Conservation (phyloP, 1,140 invertebrate genomes). For the Globodera rostochiensis region DNA sequence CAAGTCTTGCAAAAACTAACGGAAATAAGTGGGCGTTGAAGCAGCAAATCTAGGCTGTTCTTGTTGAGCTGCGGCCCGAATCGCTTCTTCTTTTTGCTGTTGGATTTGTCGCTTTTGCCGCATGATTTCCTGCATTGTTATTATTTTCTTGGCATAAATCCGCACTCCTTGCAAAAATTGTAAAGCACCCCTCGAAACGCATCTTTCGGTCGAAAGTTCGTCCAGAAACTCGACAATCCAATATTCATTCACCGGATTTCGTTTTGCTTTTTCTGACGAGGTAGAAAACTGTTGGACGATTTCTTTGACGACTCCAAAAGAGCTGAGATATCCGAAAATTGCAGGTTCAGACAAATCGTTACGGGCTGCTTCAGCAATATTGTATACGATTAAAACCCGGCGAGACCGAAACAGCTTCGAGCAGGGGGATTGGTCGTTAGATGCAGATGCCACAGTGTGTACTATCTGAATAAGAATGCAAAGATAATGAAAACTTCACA, state of each 20-base stretch:
- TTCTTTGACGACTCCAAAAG: constrained; percentile 31
- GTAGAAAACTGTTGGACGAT: constrained; percentile 25
- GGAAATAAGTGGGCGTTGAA: background rate
- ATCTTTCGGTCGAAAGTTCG: constrained; percentile 15
- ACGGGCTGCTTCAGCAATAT: constrained; percentile 4
- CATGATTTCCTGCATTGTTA: constrained; percentile 23
- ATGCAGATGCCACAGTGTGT: background rate
- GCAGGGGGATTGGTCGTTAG: background rate
- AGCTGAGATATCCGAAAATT: constrained; percentile 28
- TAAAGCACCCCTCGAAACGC: constrained; percentile 13
- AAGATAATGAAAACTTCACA: background rate
- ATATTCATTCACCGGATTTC: constrained; percentile 25
- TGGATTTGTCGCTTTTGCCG: constrained; percentile 26
- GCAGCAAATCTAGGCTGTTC: background rate
- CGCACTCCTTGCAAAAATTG: constrained; percentile 27
- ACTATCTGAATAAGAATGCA: background rate
- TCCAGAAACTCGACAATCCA: constrained; percentile 32
- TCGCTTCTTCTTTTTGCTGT: constrained; percentile 14
- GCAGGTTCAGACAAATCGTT: constrained; percentile 23
- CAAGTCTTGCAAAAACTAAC: background rate
- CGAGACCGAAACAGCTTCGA: constrained; percentile 1
- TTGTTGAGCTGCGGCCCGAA: background rate
- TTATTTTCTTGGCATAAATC: constrained; percentile 23
- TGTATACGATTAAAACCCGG: constrained; percentile 23
- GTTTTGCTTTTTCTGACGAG: constrained; percentile 11